phyloP scores from a whole-genome alignment of 2,888 invertebrate genomes.

The Leptinotarsa juncta region DNA sequence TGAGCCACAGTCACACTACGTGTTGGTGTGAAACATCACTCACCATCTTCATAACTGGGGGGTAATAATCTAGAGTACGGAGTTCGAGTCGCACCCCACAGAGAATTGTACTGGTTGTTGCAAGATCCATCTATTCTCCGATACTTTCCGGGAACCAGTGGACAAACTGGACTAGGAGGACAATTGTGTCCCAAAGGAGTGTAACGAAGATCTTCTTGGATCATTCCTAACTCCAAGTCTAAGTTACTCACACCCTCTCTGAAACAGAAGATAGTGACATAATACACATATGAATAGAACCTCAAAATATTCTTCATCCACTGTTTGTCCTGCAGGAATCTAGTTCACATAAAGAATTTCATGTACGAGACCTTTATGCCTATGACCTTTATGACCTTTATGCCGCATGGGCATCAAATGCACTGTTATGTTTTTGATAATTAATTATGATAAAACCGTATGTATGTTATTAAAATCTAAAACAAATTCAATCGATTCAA shows the following conservation, averaged over 20 bases:
- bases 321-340: too few species aligned
- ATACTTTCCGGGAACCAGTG: conserved; percentile 67
- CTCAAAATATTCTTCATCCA: too few species aligned
- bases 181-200: conserved; percentile 64
- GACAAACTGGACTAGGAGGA: conserved; percentile 30
- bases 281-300: conserved; percentile 9
- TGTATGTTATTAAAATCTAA: too few species aligned
- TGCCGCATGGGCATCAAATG: too few species aligned
- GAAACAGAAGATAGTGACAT: conserved; percentile 19
- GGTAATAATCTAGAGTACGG: conserved; percentile 76
- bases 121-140: conserved; percentile 84
- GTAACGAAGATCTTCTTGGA: conserved; percentile 63
- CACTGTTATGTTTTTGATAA: too few species aligned
- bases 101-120: conserved; percentile 77
- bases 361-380: too few species aligned
- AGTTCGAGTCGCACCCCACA: conserved; percentile 79
- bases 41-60: conserved; percentile 76
- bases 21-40: not conserved
- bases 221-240: conserved; percentile 65
- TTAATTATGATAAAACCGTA: too few species aligned
- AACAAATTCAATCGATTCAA: too few species aligned
- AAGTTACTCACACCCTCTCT: conserved; percentile 66
- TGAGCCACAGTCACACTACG: too few species aligned
- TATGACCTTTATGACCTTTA: too few species aligned
- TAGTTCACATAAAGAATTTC: too few species aligned